Conservation (phyloP, 23 tunicate genomes). For the Ascidia mentula region DNA sequence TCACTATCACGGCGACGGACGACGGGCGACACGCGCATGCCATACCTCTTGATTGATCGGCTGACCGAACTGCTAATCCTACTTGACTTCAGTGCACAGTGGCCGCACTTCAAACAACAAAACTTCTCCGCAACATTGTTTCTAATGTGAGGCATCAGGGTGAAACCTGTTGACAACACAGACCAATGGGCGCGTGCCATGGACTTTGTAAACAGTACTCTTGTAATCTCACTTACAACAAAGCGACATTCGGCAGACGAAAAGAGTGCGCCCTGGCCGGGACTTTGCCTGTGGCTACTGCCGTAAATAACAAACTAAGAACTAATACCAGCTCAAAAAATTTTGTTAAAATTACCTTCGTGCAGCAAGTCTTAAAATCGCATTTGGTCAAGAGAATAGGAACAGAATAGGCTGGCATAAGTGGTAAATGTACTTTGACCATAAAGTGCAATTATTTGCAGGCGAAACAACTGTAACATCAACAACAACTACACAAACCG, state of each 20-base stretch:
- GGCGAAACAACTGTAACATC: background rate
- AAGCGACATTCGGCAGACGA: background rate
- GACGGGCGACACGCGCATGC: constrained; percentile 5
- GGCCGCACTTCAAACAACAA: background rate
- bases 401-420: no score
- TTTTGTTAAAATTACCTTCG: no score
- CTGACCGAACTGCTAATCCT: background rate
- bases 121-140: background rate
- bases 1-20: no score
- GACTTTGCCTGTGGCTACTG: background rate
- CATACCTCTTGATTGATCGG: background rate
- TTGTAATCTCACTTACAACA: background rate
- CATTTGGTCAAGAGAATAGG: no score
- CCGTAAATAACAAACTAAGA: background rate
- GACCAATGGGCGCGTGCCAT: background rate
- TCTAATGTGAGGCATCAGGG: background rate
- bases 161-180: background rate
- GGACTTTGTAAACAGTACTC: background rate
- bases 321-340: no score
- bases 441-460: background rate
- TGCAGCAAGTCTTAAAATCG: no score
- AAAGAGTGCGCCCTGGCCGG: no score
- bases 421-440: no score
- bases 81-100: background rate
- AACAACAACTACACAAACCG: background rate